Conservation (phyloP, 2,113 vertebrate species). For the Cynocephalus volans region DNA sequence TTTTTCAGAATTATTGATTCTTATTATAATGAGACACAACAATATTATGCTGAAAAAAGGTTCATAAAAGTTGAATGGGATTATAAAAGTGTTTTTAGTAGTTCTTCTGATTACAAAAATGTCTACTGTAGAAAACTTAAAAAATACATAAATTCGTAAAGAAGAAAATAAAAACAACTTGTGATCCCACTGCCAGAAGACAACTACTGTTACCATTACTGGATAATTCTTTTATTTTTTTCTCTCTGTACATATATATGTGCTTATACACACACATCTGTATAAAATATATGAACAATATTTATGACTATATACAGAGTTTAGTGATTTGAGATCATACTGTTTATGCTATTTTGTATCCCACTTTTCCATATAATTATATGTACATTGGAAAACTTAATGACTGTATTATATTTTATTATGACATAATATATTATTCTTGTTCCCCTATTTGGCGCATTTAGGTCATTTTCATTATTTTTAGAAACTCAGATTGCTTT, state of each 20-base stretch:
- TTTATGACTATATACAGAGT: background rate
- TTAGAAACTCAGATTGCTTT: background rate
- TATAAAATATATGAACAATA: background rate
- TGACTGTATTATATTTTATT: background rate
- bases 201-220: background rate
- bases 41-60: conserved; percentile 27
- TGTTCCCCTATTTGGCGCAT: background rate
- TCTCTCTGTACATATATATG: background rate
- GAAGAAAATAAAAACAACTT: conserved; percentile 57
- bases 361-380: background rate
- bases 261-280: background rate
- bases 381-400: background rate
- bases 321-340: background rate
- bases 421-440: background rate
- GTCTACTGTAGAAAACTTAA: conserved; percentile 47
- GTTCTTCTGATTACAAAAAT: conserved; percentile 66
- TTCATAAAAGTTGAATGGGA: conserved; percentile 56
- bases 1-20: conserved; percentile 65
- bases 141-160: conserved; percentile 18
- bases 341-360: background rate
- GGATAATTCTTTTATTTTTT: conserved; percentile 36
- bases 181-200: background rate
- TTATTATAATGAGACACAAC: conserved; percentile 54
- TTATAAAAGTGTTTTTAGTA: conserved; percentile 53
- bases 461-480: background rate